phyloP scores from a whole-genome alignment of 2,888 invertebrate genomes.

The Hypolimnas misippus region DNA sequence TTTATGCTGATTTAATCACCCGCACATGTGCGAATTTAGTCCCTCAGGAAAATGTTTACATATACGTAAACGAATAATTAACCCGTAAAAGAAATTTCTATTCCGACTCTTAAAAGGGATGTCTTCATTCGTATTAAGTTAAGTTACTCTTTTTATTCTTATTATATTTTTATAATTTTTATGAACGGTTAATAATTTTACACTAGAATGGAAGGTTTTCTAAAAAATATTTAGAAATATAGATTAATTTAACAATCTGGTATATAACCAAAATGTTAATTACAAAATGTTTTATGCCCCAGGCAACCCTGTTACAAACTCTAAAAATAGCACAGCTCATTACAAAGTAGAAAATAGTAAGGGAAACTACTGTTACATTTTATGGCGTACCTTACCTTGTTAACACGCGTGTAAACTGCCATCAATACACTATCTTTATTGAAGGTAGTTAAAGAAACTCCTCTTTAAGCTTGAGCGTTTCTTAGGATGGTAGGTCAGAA shows the following conservation, averaged over 20 bases:
- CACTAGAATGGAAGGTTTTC: background rate
- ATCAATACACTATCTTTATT: constrained; percentile 1
- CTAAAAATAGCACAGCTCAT: background rate
- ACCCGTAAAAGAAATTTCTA: constrained; percentile 48
- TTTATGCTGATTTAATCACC: constrained; percentile 69
- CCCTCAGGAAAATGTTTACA: constrained; percentile 51
- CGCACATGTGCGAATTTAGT: constrained; percentile 50
- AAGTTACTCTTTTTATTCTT: background rate
- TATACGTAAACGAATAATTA: constrained; percentile 10
- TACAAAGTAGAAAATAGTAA: constrained; percentile 6
- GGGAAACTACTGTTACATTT: constrained; percentile 4
- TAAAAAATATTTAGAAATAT: background rate
- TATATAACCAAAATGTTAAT: background rate
- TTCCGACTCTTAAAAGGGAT: background rate
- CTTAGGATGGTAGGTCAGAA: too few species aligned
- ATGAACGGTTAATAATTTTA: too few species aligned
- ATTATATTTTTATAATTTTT: background rate
- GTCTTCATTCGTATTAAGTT: background rate
- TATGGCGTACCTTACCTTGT: constrained; percentile 5
- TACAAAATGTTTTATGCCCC: background rate
- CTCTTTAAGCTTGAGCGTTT: background rate
- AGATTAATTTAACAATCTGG: background rate
- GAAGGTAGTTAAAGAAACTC: background rate
- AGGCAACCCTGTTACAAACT: background rate
- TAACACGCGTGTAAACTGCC: background rate